A percentile compares a stretch with the other conserved stretches of the same genome.
phyloP scores from a whole-genome alignment of 2,797 vertebrate genomes.

The Psittacula derbiana region DNA sequence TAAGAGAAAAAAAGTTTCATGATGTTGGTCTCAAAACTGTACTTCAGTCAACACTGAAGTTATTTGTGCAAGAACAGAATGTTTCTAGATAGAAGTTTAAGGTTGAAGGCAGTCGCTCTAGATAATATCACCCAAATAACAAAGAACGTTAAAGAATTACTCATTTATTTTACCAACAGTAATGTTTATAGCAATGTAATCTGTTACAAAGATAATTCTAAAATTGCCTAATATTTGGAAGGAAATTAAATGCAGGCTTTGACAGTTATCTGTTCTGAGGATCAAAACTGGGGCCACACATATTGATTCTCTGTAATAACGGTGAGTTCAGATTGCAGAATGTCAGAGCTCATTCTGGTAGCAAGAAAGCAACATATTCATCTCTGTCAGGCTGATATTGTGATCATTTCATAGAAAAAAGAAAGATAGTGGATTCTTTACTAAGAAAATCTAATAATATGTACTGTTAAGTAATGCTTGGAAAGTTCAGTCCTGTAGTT shows the following conservation, averaged over 20 bases:
- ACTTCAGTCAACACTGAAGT: not conserved
- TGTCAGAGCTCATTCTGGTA: conserved; percentile 47
- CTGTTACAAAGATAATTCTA: conserved; percentile 47
- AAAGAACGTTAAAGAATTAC: conserved; percentile 39
- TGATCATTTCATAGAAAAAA: not conserved
- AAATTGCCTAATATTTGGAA: conserved; percentile 76
- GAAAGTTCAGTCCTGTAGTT: not conserved
- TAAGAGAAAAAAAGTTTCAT: not conserved
- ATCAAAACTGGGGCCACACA: conserved; percentile 62
- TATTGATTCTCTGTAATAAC: conserved; percentile 72
- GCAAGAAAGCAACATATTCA: conserved; percentile 57
- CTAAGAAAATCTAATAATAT: not conserved
- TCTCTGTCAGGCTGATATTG: conserved; percentile 60
- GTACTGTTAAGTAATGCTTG: not conserved
- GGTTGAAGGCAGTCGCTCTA: not conserved
- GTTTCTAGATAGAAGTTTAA: not conserved
- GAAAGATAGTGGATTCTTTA: not conserved
- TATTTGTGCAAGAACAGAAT: not conserved
- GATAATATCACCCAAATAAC: conserved; percentile 31
- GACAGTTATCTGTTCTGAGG: conserved; percentile 67
- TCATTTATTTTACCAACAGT: conserved; percentile 64
- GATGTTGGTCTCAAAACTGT: not conserved
- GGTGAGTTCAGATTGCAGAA: conserved; percentile 19
- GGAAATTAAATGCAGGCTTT: conserved; percentile 78
- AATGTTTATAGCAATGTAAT: conserved; percentile 66